phyloP scores from a whole-genome alignment of 53 echinoderm and acorn worm species.

The Paelopatides confundens region DNA sequence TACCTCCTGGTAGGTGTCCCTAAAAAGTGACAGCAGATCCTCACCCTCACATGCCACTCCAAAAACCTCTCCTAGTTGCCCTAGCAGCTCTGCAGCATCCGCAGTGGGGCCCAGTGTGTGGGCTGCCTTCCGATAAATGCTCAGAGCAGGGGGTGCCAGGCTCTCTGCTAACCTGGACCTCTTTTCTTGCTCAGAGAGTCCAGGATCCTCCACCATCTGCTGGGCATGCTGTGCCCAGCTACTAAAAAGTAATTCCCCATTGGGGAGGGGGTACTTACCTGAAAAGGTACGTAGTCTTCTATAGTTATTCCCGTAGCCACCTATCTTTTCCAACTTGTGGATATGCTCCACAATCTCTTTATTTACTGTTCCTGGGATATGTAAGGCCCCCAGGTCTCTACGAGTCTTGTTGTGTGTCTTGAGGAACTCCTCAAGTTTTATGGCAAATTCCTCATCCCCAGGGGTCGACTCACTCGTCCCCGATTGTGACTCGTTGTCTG shows the following conservation, averaged over 20 bases:
- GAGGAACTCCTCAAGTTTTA: background rate
- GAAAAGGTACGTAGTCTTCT: conserved; percentile 63
- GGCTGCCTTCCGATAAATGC: conserved; percentile 21
- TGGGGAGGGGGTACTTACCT: conserved; percentile 57
- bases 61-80: conserved; percentile 46
- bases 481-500: too few species aligned
- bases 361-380: background rate
- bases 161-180: conserved; percentile 33
- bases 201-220: conserved; percentile 43
- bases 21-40: too few species aligned
- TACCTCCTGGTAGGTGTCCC: too few species aligned
- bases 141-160: conserved; percentile 57
- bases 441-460: background rate
- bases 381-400: background rate
- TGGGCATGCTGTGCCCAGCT: conserved; percentile 24
- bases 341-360: conserved; percentile 17
- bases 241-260: conserved; percentile 19
- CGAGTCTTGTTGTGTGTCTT: background rate
- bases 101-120: conserved; percentile 6
- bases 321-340: background rate
- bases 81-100: conserved; percentile 16
- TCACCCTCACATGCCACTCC: conserved; percentile 47
- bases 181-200: conserved; percentile 51
- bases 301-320: background rate
- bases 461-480: too few species aligned